These are phyloP conservation scores for Dysidea cf. avara DNA, from an alignment of 37 sponge, comb jelly and placozoan genomes.

Conservation along the genomic window DNA sequence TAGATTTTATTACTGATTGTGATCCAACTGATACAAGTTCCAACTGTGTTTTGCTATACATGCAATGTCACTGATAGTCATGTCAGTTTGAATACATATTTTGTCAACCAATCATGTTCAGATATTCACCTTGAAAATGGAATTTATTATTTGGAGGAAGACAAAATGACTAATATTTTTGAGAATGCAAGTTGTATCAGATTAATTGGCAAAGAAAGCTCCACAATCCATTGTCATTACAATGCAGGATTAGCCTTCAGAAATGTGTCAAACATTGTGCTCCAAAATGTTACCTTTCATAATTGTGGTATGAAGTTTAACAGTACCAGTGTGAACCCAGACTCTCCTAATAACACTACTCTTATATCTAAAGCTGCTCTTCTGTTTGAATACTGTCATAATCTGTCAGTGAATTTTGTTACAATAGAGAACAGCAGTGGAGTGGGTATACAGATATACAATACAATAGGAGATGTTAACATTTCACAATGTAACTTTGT, in stretches of 20 bases:
- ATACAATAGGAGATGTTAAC: background rate
- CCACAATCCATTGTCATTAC: no score
- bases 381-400: background rate
- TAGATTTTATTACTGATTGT: no score
- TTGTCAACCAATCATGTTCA: no score
- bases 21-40: no score
- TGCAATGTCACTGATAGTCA: no score
- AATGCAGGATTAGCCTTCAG: background rate
- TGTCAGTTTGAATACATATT: no score
- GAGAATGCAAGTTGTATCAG: no score
- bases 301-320: constrained; percentile 7
- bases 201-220: no score
- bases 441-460: constrained; percentile 9
- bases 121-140: no score
- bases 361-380: constrained; percentile 10
- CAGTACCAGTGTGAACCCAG: background rate
- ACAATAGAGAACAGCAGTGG: background rate
- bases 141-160: no score
- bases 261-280: background rate
- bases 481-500: constrained; percentile 4
- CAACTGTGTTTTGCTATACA: no score
- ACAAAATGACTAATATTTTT: no score
- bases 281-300: background rate
- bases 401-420: background rate
- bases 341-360: background rate